Percentiles rank a stretch among this genome's conserved stretches.
phyloP scores from a whole-genome alignment of 2,888 invertebrate genomes.

The Crioceris asparagi region DNA sequence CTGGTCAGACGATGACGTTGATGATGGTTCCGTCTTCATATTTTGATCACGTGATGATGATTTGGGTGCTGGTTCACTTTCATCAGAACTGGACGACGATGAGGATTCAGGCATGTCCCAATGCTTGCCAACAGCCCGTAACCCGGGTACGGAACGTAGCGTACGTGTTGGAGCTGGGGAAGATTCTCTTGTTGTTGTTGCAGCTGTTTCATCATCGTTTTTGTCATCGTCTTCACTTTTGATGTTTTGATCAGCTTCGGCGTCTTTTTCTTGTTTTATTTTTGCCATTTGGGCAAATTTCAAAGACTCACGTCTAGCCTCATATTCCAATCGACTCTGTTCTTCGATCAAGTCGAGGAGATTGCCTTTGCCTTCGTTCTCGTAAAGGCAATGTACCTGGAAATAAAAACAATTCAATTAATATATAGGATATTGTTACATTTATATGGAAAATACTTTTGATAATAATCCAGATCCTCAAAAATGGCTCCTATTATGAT shows the following conservation, averaged over 20 bases:
- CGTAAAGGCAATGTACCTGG: conserved; percentile 83
- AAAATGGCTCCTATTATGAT: too few relatives aligned
- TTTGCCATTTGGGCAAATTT: conserved; percentile 6
- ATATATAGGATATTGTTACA: too few relatives aligned
- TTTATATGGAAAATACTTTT: too few relatives aligned
- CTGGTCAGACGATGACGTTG: conserved; percentile 36
- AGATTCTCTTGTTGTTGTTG: conserved; percentile 7
- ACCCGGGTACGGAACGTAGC: conserved; percentile 61
- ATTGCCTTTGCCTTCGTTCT: conserved; percentile 72
- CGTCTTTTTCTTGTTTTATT: conserved; percentile 10
- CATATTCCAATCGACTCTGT: conserved; percentile 6
- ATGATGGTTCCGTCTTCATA: neutral
- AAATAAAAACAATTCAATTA: too few relatives aligned
- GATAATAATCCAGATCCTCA: too few relatives aligned
- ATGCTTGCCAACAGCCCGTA: conserved; percentile 68
- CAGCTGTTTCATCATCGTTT: conserved; percentile 15
- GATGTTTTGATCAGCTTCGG: conserved; percentile 12
- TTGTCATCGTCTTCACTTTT: conserved; percentile 16
- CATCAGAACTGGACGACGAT: conserved; percentile 42
- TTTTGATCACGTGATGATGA: too few relatives aligned
- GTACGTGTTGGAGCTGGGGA: conserved; percentile 41
- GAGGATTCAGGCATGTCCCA: conserved; percentile 71
- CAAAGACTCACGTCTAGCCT: conserved; percentile 8
- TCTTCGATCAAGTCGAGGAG: conserved; percentile 38
- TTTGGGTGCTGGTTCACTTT: conserved; percentile 12